Conservation (phyloP, 2,113 vertebrate genomes). For the Microcebus jonahi region DNA sequence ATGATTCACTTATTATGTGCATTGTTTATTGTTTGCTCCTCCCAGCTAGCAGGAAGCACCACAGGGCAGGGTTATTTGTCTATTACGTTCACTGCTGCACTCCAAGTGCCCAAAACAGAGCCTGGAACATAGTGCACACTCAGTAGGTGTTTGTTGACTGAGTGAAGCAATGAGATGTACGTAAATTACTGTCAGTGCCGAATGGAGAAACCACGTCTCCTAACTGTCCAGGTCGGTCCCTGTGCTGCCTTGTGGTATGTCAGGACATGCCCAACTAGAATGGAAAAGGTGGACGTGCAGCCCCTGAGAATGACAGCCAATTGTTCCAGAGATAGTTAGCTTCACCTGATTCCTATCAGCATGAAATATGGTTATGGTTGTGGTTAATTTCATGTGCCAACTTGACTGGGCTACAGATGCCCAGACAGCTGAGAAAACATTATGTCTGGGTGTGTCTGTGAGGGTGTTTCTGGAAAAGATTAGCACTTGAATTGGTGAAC, state of each 20-base stretch:
- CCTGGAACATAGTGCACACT: background rate
- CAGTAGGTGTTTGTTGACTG: background rate
- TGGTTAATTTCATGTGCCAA: background rate
- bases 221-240: background rate
- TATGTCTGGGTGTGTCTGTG: background rate
- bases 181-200: too few species aligned
- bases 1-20: background rate
- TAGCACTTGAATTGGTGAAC: background rate
- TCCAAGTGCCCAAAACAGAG: background rate
- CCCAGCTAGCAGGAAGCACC: background rate
- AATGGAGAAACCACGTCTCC: background rate
- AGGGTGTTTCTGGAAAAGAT: background rate
- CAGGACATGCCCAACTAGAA: background rate
- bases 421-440: background rate
- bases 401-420: background rate
- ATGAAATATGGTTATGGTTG: background rate
- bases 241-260: background rate
- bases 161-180: background rate
- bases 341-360: background rate
- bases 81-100: background rate
- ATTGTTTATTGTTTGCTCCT: background rate
- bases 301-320: background rate
- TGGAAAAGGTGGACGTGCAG: background rate
- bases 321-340: background rate
- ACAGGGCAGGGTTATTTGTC: background rate